A percentile compares a stretch with the other conserved stretches of the same genome.
Evolutionary conservation across 2,797 vertebrate genomes (phyloP).

Genomic region (Sternarchorhynchus goeldii): DNA sequence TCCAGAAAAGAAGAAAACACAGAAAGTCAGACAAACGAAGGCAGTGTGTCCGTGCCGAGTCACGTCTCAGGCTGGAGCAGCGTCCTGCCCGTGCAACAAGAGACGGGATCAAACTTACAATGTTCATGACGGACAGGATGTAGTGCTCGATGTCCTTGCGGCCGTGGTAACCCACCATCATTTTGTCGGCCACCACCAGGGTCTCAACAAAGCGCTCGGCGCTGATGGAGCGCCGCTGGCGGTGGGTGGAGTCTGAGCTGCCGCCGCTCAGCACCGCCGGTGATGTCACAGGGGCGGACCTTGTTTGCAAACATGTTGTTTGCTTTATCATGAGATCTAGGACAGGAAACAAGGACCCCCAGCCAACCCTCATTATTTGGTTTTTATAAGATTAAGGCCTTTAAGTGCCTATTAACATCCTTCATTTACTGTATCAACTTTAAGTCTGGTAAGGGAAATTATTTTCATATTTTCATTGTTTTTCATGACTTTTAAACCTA

Average conservation of each 20-base stretch:
- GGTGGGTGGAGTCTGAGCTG: conserved; percentile 66
- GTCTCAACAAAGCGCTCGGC: conserved; percentile 97
- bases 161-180: conserved; percentile 99
- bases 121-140: conserved; percentile 99
- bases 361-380: not conserved
- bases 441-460: too few relatives aligned
- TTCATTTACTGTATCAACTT: too few relatives aligned
- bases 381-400: not conserved
- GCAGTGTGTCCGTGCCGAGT: conserved; percentile 30
- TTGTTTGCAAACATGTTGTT: conserved; percentile 76
- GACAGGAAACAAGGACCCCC: conserved; percentile 10
- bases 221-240: conserved; percentile 90
- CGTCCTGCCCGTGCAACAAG: conserved; percentile 25
- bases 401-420: not conserved
- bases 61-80: not conserved
- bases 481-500: too few relatives aligned
- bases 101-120: conserved; percentile 98
- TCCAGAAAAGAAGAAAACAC: conserved; percentile 99
- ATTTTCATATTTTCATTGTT: too few relatives aligned
- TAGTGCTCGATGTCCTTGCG: conserved; percentile 99
- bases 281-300: conserved; percentile 62
- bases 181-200: conserved; percentile 96
- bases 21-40: conserved; percentile 97
- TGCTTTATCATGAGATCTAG: conserved; percentile 80
- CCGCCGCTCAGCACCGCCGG: conserved; percentile 61